A percentile compares a stretch with the other conserved stretches of the same genome.
phyloP scores from a whole-genome alignment of 2,888 invertebrate species.

The Caenorhabditis sinica region DNA sequence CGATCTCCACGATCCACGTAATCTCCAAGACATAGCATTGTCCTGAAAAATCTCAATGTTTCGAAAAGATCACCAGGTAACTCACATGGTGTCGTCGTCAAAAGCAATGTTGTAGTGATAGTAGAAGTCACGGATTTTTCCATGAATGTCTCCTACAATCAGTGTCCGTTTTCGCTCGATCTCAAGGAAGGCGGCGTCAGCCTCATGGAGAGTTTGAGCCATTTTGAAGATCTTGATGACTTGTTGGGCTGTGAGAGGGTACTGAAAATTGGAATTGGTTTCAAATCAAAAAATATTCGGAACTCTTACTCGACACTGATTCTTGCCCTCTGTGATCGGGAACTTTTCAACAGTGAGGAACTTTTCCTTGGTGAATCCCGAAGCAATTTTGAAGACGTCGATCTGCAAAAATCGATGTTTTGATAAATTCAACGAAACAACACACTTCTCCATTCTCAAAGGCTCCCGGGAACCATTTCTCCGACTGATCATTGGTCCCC shows the following conservation, averaged over 20 bases:
- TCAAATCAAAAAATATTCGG: no score
- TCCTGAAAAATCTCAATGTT: neutral
- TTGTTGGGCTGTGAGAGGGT: neutral
- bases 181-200: neutral
- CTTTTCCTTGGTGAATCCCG: no score
- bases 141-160: neutral
- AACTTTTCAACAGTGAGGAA: no score
- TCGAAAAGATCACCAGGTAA: neutral
- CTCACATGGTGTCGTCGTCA: neutral
- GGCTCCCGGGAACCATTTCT: no score
- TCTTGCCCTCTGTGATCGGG: no score
- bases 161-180: neutral
- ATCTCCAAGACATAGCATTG: neutral
- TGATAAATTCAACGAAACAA: no score
- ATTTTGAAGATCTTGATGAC: neutral
- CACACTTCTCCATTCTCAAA: no score
- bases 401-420: no score
- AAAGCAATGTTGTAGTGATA: neutral
- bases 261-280: neutral
- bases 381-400: no score
- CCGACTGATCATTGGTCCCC: no score
- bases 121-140: neutral
- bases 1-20: constrained; percentile 2
- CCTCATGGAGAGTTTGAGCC: neutral
- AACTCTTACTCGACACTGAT: no score